Conservation (phyloP, 2,888 invertebrate species). For the Pristionchus mayeri region DNA sequence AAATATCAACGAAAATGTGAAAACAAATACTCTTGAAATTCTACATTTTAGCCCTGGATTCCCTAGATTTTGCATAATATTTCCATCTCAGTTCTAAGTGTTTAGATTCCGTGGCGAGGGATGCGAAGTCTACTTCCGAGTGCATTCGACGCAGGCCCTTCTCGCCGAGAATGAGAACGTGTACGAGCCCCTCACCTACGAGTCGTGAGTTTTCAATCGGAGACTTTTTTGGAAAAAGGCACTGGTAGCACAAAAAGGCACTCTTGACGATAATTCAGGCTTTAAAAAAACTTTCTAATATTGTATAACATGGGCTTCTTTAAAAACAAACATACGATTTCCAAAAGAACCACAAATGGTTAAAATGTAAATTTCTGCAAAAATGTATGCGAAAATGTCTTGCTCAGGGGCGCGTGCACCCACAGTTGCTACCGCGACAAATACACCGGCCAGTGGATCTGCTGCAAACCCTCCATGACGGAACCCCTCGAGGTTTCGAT, state of each 20-base stretch:
- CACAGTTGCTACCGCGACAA: background rate
- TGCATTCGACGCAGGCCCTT: background rate
- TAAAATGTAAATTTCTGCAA: no score
- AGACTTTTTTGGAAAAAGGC: no score
- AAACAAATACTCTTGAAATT: no score
- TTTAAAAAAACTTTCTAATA: no score
- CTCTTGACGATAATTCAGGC: no score
- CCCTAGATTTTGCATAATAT: no score
- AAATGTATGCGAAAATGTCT: background rate
- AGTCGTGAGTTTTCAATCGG: slow-evolving; percentile 28
- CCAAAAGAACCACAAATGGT: no score
- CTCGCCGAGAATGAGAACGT: background rate
- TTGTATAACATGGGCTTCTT: no score
- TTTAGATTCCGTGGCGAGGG: background rate
- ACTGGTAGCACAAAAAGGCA: no score
- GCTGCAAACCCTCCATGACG: background rate
- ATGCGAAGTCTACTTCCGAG: background rate
- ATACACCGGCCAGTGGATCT: slow-evolving; percentile 32
- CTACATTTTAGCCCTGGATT: no score
- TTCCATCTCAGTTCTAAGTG: background rate
- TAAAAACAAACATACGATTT: no score
- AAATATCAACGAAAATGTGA: no score
- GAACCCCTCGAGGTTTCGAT: slow-evolving; percentile 5
- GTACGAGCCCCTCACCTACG: slow-evolving; percentile 22
- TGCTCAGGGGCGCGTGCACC: background rate